Percentiles rank a stretch among this genome's conserved stretches.
These are phyloP conservation scores for Ernsta delagoae DNA, from an alignment of 2,888 invertebrate genomes.

Conservation along the genomic window DNA sequence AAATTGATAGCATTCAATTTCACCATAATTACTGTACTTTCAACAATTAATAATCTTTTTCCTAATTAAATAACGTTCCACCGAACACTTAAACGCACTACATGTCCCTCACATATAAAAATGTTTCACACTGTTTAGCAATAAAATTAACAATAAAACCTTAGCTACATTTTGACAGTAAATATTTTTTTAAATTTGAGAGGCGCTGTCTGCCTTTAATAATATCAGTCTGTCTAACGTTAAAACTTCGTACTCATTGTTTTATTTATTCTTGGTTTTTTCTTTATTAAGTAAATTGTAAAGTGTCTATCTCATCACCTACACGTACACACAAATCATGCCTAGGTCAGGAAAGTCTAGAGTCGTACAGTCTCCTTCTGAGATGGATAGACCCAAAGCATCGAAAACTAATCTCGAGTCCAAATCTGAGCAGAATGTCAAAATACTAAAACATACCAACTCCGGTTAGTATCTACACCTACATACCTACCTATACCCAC, in stretches of 20 bases:
- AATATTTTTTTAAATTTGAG: background rate
- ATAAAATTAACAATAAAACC: too few species aligned
- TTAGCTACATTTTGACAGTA: too few species aligned
- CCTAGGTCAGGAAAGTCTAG: conserved; percentile 22
- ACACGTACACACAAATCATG: conserved; percentile 25
- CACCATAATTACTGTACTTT: too few species aligned
- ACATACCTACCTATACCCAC: too few species aligned
- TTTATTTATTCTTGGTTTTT: background rate
- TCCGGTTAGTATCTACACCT: conserved; percentile 48
- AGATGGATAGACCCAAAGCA: conserved; percentile 41
- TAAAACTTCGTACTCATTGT: background rate
- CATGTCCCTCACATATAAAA: too few species aligned
- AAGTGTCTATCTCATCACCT: too few species aligned
- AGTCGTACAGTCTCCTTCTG: conserved; percentile 35
- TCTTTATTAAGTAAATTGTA: conserved; percentile 5
- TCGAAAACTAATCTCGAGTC: conserved; percentile 49
- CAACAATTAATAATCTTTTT: too few species aligned
- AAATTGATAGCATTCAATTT: too few species aligned
- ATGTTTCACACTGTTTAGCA: too few species aligned
- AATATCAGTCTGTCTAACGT: too few species aligned
- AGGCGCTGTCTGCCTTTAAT: background rate
- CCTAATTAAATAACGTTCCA: too few species aligned
- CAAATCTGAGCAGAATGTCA: conserved; percentile 57
- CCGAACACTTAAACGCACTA: too few species aligned
- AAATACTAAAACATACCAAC: conserved; percentile 48